Base-by-base conservation (phyloP, 2,888 invertebrate genomes). In the Conistra vaccinii region DNA sequence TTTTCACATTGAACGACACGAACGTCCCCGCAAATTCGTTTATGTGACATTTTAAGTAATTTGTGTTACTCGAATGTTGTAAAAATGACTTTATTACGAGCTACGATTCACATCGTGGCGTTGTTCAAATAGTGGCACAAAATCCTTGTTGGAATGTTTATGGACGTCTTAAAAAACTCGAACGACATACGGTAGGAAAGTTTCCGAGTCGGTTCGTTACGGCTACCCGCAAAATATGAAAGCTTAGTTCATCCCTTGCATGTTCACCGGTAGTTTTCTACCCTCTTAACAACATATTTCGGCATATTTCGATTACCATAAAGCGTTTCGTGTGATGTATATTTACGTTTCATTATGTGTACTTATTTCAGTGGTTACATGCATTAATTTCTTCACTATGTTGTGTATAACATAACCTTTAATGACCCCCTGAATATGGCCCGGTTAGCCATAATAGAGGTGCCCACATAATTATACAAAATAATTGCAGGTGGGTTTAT, bases 271-370 rank as follows among this genome's bases (percentile, higher is more conserved):
- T 95, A 96, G 96, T 96, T 96, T 96, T 94, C 93, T 93, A 91
- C 94, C 93, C 94, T 95, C 93, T 95, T 95, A 96, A 96, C 96
- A 96, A 95, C 96, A 96, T 96, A 96, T 96, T 96, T 96, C 94
- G 95, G 95, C 94, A 96, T 96, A 96, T 96, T 96, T 96, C 96
- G 96, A 96, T 96, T 96, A 96, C 96, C 96, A 96, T 96, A 96
- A 96, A 96, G 93, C 95, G 95, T 93, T 95, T 93, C 92, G 94
- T 95, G 94, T 95, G 94, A 95, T 95, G 93, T 95, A 94, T 94
- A 93, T 94, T 93, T 92, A 91, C 91, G 91, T 92, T 93, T 93
- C 93, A 93, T 94, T 94, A 93, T 91, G 91, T 85, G 91, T 91
- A 92, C 91, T 90, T 90, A 88, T 88, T 89, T 87, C 85, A 88